These are phyloP conservation scores for Oceanites oceanicus DNA, from an alignment of 2,113 vertebrate species.

Conservation along the genomic window DNA sequence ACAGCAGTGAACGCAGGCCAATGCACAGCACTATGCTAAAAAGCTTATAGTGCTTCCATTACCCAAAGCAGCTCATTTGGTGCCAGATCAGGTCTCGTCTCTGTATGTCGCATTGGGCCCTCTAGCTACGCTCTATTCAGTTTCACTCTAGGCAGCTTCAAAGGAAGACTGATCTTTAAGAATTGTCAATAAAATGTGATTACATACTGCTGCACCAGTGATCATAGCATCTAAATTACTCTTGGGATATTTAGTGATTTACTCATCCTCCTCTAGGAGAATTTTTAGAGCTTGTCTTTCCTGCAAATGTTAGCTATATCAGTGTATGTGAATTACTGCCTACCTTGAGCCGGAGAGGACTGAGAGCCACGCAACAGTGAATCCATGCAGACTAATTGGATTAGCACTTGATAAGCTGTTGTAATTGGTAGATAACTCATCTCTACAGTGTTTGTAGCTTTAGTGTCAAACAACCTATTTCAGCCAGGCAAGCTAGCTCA, in stretches of 20 bases:
- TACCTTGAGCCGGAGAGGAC: background rate
- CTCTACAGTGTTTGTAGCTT: background rate
- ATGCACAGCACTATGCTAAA: background rate
- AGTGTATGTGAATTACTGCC: background rate
- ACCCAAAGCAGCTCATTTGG: background rate
- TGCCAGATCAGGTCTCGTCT: background rate
- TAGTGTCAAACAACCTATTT: background rate
- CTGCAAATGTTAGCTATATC: background rate
- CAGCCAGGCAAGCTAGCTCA: background rate
- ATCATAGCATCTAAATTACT: slow-evolving; percentile 29
- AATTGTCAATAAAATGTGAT: slow-evolving; percentile 38
- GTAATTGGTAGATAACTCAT: slow-evolving; percentile 25
- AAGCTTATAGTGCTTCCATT: background rate
- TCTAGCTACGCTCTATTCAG: rapidly evolving
- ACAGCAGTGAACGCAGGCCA: background rate
- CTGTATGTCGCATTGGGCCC: background rate
- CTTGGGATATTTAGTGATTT: slow-evolving; percentile 16
- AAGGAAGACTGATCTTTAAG: slow-evolving; percentile 19
- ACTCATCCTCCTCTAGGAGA: background rate
- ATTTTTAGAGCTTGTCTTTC: background rate
- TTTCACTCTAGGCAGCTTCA: background rate
- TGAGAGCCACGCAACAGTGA: background rate
- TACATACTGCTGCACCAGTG: background rate
- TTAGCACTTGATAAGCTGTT: background rate
- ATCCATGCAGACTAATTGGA: background rate